Evolutionary conservation across 2,113 vertebrate genomes (phyloP).

Genomic region (Nyctereutes procyonoides): DNA sequence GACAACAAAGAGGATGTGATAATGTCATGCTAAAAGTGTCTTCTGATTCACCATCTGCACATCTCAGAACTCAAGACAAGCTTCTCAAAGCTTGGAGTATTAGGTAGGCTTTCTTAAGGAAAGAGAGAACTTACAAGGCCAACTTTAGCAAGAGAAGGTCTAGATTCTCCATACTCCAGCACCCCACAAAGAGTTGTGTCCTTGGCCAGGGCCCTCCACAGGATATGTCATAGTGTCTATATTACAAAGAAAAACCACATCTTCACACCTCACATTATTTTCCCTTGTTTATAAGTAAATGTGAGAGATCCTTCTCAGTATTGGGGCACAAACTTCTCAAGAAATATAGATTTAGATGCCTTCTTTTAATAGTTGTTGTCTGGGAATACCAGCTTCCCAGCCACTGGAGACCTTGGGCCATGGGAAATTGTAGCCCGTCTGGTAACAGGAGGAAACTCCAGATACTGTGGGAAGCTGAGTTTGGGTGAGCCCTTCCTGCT

Average conservation of each 20-base stretch:
- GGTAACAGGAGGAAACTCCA: background rate
- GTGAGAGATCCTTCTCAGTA: background rate
- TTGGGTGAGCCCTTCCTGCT: too few relatives aligned
- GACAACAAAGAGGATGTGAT: background rate
- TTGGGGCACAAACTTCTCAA: background rate
- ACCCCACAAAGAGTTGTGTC: background rate
- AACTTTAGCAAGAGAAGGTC: background rate
- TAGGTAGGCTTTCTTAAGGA: background rate
- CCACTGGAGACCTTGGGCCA: background rate
- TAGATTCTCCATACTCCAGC: background rate
- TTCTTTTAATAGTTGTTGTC: background rate
- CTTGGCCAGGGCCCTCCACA: too few relatives aligned
- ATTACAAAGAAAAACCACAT: background rate
- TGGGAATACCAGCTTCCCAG: background rate
- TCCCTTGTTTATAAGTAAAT: background rate
- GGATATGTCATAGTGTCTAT: background rate
- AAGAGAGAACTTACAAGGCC: background rate
- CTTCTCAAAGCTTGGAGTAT: background rate
- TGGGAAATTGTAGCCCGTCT: background rate
- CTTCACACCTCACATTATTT: background rate
- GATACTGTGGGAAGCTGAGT: background rate
- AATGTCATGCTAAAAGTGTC: background rate
- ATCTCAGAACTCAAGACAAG: background rate
- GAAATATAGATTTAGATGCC: background rate
- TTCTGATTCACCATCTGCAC: background rate